Evolutionary conservation across 1,140 invertebrate species (phyloP).

Genomic region (Carposina sasakii): DNA sequence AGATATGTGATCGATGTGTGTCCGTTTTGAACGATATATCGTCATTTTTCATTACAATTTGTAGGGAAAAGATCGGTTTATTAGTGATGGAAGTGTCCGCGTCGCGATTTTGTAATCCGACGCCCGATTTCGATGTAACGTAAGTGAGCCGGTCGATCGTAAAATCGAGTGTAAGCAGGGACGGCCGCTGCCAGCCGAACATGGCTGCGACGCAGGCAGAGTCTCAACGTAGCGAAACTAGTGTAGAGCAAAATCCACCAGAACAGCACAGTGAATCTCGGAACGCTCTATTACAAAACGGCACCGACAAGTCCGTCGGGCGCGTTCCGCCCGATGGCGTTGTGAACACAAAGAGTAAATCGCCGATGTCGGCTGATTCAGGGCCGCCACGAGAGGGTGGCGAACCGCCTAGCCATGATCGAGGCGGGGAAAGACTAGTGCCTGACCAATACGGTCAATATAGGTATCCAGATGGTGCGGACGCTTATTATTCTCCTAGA

Average conservation of each 20-base stretch:
- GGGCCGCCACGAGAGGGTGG: constrained; percentile 59
- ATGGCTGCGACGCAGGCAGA: constrained; percentile 78
- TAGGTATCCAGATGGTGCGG: constrained; percentile 58
- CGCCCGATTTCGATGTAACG: constrained; percentile 72
- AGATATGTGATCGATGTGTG: constrained; percentile 79
- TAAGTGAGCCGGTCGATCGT: constrained; percentile 72
- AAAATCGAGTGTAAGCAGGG: constrained; percentile 72
- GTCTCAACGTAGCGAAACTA: constrained; percentile 76
- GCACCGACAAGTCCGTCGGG: constrained; percentile 71
- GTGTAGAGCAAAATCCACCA: constrained; percentile 74
- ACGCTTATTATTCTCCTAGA: constrained; percentile 57
- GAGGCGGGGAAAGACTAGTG: constrained; percentile 49
- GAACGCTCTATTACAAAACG: constrained; percentile 75
- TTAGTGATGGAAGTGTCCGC: constrained; percentile 72
- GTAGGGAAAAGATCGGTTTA: constrained; percentile 71
- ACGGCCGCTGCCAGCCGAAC: constrained; percentile 72
- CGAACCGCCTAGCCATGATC: constrained; percentile 60
- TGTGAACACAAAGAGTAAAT: constrained; percentile 70
- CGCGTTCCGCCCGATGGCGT: constrained; percentile 68
- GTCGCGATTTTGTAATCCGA: constrained; percentile 71
- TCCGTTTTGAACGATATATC: constrained; percentile 76
- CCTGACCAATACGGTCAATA: constrained; percentile 61
- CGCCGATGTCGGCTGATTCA: constrained; percentile 64
- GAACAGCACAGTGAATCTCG: constrained; percentile 75
- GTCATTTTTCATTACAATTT: constrained; percentile 69